Evolutionary conservation across 2,888 invertebrate genomes (phyloP), one percentile per base, ranked within the genome.

Genomic region (Polia nebulosa): DNA sequence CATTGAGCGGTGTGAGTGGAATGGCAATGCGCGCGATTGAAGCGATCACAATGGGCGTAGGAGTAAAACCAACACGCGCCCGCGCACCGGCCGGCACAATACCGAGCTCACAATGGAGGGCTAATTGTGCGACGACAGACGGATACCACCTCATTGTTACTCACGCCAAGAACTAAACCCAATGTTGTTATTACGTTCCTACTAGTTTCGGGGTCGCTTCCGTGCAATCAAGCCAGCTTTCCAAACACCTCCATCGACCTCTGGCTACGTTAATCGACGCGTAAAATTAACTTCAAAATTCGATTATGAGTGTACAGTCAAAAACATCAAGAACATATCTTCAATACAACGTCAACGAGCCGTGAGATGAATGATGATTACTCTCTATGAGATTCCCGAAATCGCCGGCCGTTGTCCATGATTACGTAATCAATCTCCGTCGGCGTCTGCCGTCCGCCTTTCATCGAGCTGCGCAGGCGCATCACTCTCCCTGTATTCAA

Each of bases 381-480:
- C 92, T 89, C 88, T 93, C 91, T 93, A 94, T 92, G 92, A 93
- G 90, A 91, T 91, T 93, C 91, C 93, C 93, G 83, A 95, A 94
- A 93, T 92, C 90, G 74, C 77, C 76, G 90, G 80, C 88, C 89
- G 91, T 90, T 92, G 91, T 90, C 90, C 92, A 90, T 94, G 94
- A 95, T 95, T 94, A 94, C 94, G 92, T 92, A 94, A 94, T 95
- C 94, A 95, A 95, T 95, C 95, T 91, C 91, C 93, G 94, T 94
- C 94, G 88, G 85, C 84, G 87, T 84, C 85, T 88, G 88, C 91
- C 90, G 90, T 92, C 93, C 88, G 92, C 91, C 94, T 94, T 94
- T 95, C 94, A 94, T 92, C 95, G 91, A 76, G 86, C 89, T 85
- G 89, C 91, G 93, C 91, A 78, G 83, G 90, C 92, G 90, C 92